Evolutionary conservation across 2,888 invertebrate genomes (phyloP), one percentile per base, ranked within the genome.

Genomic region (Megastigmus dorsalis): DNA sequence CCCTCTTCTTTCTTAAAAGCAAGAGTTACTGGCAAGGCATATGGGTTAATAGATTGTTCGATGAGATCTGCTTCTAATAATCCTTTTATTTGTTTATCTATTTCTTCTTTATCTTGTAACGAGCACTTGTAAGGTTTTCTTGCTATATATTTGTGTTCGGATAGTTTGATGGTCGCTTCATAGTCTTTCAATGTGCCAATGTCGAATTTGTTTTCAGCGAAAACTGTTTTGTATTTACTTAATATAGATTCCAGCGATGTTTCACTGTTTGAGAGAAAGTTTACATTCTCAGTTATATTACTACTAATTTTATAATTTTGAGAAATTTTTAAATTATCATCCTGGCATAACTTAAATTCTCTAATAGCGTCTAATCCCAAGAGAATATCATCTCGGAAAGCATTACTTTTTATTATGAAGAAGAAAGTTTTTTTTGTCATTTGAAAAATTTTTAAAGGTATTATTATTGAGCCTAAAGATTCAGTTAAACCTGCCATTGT

Each of bases 71-170:
- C 18, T 63, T 72, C 50, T 15, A 77, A 36, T 70, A 77, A 72
- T 55, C 67, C 43, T 66, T 28, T 36, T 3, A 77, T 79, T 72
- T 76, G 77, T 30, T 36, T 45, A 66, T 79, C 76, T 73, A 79
- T 77, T 73, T 79, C 76, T 15, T 2, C 18, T 62, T 69, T 77
- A 50, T 78, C 78, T 38, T 60, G 43, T 15, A 75, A 28, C 3
- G 78, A 74, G 48, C 77, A 79, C 62, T 33, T 63, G 59, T 78
- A 77, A 26, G 78, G 75, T 68, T 76, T 77, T 63, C 48, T 77
- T 41, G 77, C 41, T 28, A 74, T 63, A 38, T 75, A 80, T 72
- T 76, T 80, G 57, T 77, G 60, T 72, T 77, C 76, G 10, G 74
- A 70, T 9, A 78, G 65, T 72, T 68, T 75, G 45, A 75, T 68